Base-by-base conservation (phyloP, 2,888 invertebrate genomes). In the Clivina fossor region DNA sequence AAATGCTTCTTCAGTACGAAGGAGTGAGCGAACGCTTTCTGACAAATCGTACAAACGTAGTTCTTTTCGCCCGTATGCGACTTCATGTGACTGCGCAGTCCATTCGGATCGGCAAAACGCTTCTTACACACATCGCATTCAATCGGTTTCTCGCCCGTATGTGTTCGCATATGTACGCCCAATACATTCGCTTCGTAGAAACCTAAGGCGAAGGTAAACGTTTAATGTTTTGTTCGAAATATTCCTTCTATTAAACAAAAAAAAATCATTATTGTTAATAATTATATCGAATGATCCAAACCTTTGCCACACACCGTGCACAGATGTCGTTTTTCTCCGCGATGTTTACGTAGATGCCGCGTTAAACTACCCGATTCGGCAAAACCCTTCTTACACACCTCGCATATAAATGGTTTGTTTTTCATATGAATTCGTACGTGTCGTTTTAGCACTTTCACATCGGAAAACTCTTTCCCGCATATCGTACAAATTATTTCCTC, bases 151-250 rank as follows among this genome's bases (percentile, higher is more conserved):
- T 71, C 69, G 18, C 58, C 58, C 4, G 69, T 69, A 56, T 71
- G 70, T 16, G 65, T 68, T 35, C 71, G 58, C 66, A 69, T 67
- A 54, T 71, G 71, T 16, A 69, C 63, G 1, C 65, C 61, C 16
- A 71, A 59, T n/a, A 69, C 68, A 41, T 68, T 69, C 4, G 68
- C 65, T 58, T 71, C 71, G 47, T 70, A 71, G 59, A 71, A 71
- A 3, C n/a, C n/a, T n/a, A n/a, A n/a, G n/a, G n/a, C n/a, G n/a
- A n/a, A n/a, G n/a, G n/a, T n/a, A n/a, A n/a, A n/a, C n/a, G n/a
- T n/a, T n/a, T n/a, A n/a, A n/a, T n/a, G n/a, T n/a, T n/a, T n/a
- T n/a, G n/a, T n/a, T n/a, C n/a, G n/a, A n/a, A n/a, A n/a, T n/a
- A n/a, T n/a, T n/a, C n/a, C n/a, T n/a, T n/a, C n/a, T n/a, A n/a